A percentile compares a stretch with the other conserved stretches of the same genome.
phyloP scores from a whole-genome alignment of 2,888 invertebrate species.

The Odontocolon sp. region DNA sequence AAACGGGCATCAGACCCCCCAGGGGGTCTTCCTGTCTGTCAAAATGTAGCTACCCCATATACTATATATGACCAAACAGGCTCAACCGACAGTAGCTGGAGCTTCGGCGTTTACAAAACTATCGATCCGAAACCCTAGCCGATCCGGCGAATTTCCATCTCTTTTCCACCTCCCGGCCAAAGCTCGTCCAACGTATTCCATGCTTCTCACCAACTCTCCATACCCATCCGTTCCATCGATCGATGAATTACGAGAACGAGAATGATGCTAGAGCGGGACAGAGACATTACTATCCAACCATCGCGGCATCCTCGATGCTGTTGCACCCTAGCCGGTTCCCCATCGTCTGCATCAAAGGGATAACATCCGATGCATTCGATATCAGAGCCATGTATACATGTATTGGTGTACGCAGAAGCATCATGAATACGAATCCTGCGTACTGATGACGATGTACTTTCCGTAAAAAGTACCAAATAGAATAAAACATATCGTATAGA shows the following conservation, averaged over 20 bases:
- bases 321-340: conserved; percentile 21
- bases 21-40: conserved; percentile 38
- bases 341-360: conserved; percentile 46
- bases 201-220: background rate
- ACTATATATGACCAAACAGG: too few species aligned
- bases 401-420: background rate
- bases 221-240: conserved; percentile 18
- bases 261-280: background rate
- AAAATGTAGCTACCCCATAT: conserved; percentile 25
- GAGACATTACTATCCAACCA: conserved; percentile 13
- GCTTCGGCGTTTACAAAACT: conserved; percentile 2
- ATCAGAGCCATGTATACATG: conserved; percentile 26
- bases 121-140: conserved; percentile 38
- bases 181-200: background rate
- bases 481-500: too few species aligned
- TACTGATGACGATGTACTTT: too few species aligned
- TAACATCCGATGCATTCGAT: conserved; percentile 37
- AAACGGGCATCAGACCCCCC: conserved; percentile 18
- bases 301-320: conserved; percentile 20
- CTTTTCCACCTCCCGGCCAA: conserved; percentile 3
- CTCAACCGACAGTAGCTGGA: background rate
- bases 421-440: background rate
- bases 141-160: conserved; percentile 35
- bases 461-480: background rate
- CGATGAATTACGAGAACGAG: conserved; percentile 44